These are phyloP conservation scores for Diprion similis DNA, from an alignment of 1,140 invertebrate species.

Conservation along the genomic window DNA sequence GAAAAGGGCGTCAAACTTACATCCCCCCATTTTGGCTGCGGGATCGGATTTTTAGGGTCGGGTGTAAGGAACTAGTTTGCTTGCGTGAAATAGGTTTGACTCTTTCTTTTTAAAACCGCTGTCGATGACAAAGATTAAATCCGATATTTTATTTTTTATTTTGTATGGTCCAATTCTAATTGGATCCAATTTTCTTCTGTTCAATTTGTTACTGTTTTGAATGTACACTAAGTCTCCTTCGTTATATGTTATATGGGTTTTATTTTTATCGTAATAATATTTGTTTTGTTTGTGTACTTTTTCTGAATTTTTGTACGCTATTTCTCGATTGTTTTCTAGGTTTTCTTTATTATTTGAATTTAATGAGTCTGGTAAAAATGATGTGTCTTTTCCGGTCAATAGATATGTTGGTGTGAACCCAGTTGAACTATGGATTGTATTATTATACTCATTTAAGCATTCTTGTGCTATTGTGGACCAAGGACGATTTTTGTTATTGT, in stretches of 20 bases:
- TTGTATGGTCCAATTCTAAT: conserved; percentile 23
- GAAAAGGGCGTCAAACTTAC: no score
- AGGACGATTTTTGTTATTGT: conserved; percentile 27
- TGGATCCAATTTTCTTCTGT: conserved; percentile 23
- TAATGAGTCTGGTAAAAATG: conserved; percentile 23
- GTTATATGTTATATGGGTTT: conserved; percentile 17
- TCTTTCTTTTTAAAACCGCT: conserved; percentile 13
- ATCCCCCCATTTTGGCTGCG: no score
- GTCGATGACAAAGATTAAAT: conserved; percentile 21
- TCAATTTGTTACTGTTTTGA: conserved; percentile 22
- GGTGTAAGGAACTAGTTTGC: conserved; percentile 10
- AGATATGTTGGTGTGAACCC: conserved; percentile 33
- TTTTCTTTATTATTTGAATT: conserved; percentile 19
- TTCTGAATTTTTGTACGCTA: conserved; percentile 26
- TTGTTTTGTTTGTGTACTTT: conserved; percentile 29
- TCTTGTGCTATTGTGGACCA: conserved; percentile 31
- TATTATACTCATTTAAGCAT: conserved; percentile 32
- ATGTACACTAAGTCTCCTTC: conserved; percentile 25
- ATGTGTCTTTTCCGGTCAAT: conserved; percentile 25
- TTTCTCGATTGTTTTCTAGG: conserved; percentile 23
- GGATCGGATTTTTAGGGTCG: no score
- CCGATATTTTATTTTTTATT: conserved; percentile 27
- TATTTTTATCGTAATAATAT: conserved; percentile 28
- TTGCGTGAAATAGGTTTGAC: conserved; percentile 21
- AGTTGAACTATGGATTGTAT: conserved; percentile 33